These are phyloP conservation scores for Trachelus troglodyta DNA, from an alignment of 2,888 invertebrate genomes.

Conservation along the genomic window DNA sequence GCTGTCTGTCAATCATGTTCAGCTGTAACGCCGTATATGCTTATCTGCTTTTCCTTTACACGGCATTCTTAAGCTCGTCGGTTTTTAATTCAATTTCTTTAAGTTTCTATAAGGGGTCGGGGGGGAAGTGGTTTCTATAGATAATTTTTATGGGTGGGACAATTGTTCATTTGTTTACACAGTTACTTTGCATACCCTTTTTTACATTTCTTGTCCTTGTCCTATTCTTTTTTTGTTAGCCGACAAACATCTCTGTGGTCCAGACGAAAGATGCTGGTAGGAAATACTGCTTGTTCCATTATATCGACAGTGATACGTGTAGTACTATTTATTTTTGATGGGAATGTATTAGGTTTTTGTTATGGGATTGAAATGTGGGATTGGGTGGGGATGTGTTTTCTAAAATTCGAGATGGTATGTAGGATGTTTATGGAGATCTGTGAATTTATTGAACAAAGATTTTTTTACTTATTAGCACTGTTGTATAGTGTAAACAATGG, in stretches of 20 bases:
- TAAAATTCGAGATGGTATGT: not conserved
- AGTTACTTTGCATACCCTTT: not conserved
- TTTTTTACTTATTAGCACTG: not conserved
- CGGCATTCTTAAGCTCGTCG: not conserved
- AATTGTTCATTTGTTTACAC: not conserved
- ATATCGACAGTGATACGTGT: not conserved
- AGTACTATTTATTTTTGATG: not conserved
- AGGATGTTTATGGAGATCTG: not conserved
- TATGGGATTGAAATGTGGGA: not conserved
- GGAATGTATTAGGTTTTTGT: not conserved
- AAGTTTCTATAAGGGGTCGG: not conserved
- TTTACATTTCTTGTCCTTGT: not conserved
- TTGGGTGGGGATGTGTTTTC: not conserved
- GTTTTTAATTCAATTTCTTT: not conserved
- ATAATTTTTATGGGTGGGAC: not conserved
- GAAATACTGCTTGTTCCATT: not conserved
- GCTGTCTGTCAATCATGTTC: slow-evolving; percentile 5
- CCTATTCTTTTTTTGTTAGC: not conserved
- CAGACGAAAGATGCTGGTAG: not conserved
- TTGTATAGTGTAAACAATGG: not conserved
- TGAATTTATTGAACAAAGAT: not conserved
- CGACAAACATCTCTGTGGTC: not conserved
- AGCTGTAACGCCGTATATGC: not conserved
- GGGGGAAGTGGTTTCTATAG: not conserved
- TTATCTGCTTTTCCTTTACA: slow-evolving; percentile 7